phyloP scores from a whole-genome alignment of 2,888 invertebrate species.

The Autographa gamma region DNA sequence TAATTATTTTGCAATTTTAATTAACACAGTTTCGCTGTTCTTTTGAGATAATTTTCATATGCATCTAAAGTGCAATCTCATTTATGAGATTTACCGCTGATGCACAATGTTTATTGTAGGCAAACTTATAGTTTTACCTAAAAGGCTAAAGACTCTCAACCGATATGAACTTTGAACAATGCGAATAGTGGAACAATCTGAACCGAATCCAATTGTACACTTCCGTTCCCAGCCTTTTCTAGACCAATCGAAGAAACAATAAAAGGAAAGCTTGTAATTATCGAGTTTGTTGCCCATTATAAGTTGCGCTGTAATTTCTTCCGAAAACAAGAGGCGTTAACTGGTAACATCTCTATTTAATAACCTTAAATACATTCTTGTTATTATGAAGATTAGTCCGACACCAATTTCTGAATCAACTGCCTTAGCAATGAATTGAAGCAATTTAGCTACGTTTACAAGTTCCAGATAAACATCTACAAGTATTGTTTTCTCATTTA shows the following conservation, averaged over 20 bases:
- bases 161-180: slow-evolving; percentile 49
- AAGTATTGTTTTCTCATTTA: slow-evolving; percentile 59
- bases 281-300: slow-evolving; percentile 46
- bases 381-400: slow-evolving; percentile 45
- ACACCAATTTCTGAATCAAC: slow-evolving; percentile 32
- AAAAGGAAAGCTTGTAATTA: slow-evolving; percentile 68
- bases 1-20: slow-evolving; percentile 14
- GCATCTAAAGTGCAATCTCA: neutral
- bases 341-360: slow-evolving; percentile 56
- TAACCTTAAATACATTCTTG: neutral
- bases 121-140: slow-evolving; percentile 26
- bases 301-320: slow-evolving; percentile 46
- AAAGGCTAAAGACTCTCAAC: slow-evolving; percentile 17
- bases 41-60: neutral
- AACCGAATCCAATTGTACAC: slow-evolving; percentile 67
- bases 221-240: slow-evolving; percentile 71
- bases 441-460: slow-evolving; percentile 67
- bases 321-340: slow-evolving; percentile 53
- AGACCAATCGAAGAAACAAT: slow-evolving; percentile 69
- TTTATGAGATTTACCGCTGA: neutral
- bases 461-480: slow-evolving; percentile 68
- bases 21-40: slow-evolving; percentile 7
- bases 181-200: slow-evolving; percentile 48
- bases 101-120: neutral
- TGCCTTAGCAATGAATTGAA: slow-evolving; percentile 58